Evolutionary conservation across 2,797 vertebrate species (phyloP).

Genomic region (Chlorospingus semifuscus): DNA sequence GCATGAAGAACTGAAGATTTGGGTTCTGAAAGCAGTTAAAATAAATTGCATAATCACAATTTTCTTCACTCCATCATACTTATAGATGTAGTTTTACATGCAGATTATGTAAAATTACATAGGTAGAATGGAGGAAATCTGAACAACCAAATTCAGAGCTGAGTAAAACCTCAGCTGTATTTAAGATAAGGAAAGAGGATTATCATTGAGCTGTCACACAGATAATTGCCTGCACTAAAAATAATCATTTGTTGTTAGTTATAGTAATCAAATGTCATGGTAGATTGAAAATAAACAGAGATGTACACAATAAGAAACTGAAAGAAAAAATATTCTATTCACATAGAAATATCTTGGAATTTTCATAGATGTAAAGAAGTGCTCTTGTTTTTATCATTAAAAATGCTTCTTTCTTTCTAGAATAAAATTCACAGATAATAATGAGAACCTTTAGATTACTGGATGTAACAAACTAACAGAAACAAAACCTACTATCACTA

Average conservation of each 20-base stretch:
- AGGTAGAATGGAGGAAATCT: not conserved
- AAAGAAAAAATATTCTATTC: not conserved
- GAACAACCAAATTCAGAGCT: not conserved
- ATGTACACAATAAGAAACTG: not conserved
- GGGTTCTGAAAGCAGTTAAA: not conserved
- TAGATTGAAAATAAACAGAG: constrained; percentile 10
- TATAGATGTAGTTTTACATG: not conserved
- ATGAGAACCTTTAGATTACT: not conserved
- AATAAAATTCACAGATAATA: not conserved
- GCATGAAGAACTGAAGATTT: not conserved
- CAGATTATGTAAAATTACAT: not conserved
- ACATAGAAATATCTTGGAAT: not conserved
- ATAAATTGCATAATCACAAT: not conserved
- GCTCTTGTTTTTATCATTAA: not conserved
- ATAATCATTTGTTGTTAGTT: not conserved
- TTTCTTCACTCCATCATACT: not conserved
- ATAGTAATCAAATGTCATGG: not conserved
- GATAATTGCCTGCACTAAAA: constrained; percentile 39
- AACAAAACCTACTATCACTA: not conserved
- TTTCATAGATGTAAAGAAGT: not conserved
- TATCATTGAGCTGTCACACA: constrained; percentile 25
- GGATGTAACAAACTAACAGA: not conserved
- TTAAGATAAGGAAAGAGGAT: constrained; percentile 20
- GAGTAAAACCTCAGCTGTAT: not conserved
- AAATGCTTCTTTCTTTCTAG: not conserved